These are phyloP conservation scores for Pristionchus exspectatus DNA, from an alignment of 2,888 invertebrate species.

Conservation along the genomic window DNA sequence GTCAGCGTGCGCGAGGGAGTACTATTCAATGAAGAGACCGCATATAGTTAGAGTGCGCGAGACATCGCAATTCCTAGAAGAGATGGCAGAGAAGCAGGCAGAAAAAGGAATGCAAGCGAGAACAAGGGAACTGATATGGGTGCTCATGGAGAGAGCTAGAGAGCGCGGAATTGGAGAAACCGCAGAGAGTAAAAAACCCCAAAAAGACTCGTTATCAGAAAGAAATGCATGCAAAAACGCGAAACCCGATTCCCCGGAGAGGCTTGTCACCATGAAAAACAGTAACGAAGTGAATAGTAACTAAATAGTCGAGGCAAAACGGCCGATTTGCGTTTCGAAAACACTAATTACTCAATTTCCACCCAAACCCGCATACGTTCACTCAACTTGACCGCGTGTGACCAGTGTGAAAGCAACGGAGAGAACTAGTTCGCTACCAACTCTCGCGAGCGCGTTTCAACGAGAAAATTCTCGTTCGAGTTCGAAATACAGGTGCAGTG, in stretches of 20 bases:
- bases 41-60: background rate
- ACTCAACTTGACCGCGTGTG: background rate
- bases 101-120: background rate
- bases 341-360: background rate
- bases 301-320: too few relatives aligned
- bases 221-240: constrained; percentile 7
- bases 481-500: background rate
- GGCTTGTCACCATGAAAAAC: background rate
- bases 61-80: background rate
- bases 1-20: background rate
- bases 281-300: too few relatives aligned
- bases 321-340: background rate
- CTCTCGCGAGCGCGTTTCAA: background rate
- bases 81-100: background rate
- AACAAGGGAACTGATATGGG: constrained; percentile 38
- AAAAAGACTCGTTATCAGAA: constrained; percentile 6
- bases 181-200: background rate
- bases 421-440: background rate
- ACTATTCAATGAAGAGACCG: background rate
- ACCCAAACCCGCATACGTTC: background rate
- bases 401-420: background rate
- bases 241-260: background rate
- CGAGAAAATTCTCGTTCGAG: background rate
- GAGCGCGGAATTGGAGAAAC: background rate
- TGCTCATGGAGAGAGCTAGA: background rate